Evolutionary conservation across 2,888 invertebrate species (phyloP).

Genomic region (Lasioglossum pauxillum): DNA sequence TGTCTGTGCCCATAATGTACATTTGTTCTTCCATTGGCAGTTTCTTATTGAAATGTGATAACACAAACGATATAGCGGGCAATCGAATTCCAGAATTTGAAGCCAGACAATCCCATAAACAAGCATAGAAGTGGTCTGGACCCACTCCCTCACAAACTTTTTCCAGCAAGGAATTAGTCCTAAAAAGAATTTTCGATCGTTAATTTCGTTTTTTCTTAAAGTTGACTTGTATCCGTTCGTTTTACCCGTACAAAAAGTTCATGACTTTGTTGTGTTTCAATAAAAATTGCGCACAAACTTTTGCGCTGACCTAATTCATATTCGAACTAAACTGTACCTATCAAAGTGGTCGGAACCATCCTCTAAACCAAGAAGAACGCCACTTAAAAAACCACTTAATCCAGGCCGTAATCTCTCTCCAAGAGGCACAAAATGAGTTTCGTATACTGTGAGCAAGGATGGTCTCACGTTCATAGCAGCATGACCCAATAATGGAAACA

Average conservation of each 20-base stretch:
- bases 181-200: constrained; percentile 74
- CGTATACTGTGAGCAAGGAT: constrained; percentile 92
- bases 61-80: constrained; percentile 92
- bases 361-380: constrained; percentile 94
- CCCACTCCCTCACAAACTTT: constrained; percentile 92
- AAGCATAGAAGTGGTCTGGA: constrained; percentile 92
- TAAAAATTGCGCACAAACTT: background rate
- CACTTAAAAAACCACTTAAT: constrained; percentile 94
- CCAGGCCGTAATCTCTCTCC: constrained; percentile 91
- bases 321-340: constrained; percentile 85
- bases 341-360: constrained; percentile 94
- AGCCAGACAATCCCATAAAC: constrained; percentile 94
- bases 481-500: constrained; percentile 95
- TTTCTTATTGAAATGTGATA: constrained; percentile 92
- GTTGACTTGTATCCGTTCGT: background rate
- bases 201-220: too few relatives aligned
- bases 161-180: constrained; percentile 88
- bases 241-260: background rate
- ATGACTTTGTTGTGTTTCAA: background rate
- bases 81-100: constrained; percentile 92
- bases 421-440: constrained; percentile 94
- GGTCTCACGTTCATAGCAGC: constrained; percentile 96
- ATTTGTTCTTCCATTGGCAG: constrained; percentile 92
- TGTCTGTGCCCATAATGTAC: constrained; percentile 93
- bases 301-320: background rate